A percentile compares a stretch with the other conserved stretches of the same genome.
Evolutionary conservation across 2,113 vertebrate genomes (phyloP).

Genomic region (Todiramphus chloris): DNA sequence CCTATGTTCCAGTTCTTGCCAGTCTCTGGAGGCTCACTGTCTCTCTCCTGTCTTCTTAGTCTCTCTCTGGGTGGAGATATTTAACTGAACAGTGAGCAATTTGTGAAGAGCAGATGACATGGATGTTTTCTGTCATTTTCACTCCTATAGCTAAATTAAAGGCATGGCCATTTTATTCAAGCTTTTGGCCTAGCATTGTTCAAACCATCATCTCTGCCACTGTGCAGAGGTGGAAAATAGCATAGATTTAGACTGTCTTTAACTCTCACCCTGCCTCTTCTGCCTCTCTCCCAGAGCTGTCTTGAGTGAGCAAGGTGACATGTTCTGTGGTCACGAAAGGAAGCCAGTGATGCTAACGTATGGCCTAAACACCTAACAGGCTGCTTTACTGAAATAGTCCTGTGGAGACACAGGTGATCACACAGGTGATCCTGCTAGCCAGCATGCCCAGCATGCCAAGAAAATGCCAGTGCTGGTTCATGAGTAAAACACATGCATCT

Average conservation of each 20-base stretch:
- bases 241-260: not conserved
- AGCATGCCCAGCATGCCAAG: not conserved
- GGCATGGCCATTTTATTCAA: not conserved
- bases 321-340: not conserved
- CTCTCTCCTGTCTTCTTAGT: not conserved
- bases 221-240: not conserved
- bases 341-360: not conserved
- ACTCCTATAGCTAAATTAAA: not conserved
- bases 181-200: not conserved
- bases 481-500: accelerated
- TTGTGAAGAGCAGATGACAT: not conserved
- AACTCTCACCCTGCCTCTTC: not conserved
- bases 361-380: not conserved
- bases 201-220: not conserved
- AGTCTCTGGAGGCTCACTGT: not conserved
- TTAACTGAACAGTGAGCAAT: not conserved
- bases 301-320: not conserved
- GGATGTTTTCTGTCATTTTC: not conserved
- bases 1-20: not conserved
- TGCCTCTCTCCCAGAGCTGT: not conserved
- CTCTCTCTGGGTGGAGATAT: not conserved
- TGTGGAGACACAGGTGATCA: not conserved
- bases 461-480: not conserved
- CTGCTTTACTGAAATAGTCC: not conserved
- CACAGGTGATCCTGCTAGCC: not conserved